Base-by-base conservation (phyloP, 30 jellyfish, hydroid and myxozoan genomes). In the Turritopsis rubra region DNA sequence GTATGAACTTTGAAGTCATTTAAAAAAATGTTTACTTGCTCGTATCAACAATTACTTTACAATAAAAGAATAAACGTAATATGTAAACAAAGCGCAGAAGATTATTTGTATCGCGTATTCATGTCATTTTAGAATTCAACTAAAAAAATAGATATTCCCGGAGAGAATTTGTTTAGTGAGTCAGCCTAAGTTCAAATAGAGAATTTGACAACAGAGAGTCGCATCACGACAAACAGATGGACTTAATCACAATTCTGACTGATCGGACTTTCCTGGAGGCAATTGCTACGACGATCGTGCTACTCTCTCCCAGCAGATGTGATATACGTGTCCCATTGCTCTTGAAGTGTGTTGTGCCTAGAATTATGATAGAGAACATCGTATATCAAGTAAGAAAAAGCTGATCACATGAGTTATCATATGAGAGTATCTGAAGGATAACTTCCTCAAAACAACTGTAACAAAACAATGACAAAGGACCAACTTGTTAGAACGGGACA, bases 401-500 rank as follows among this genome's bases (percentile, higher is more conserved):
- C 60, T 41, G 5, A 41, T 41, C n/a, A n/a, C n/a, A 41, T 41
- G 13, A 5, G 5, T 5, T 41, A 41, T 41, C 60, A 41, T 41
- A 41, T 41, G 60, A 41, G 9, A 41, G 60, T 41, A 41, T 41
- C 13, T 13, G 5, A 41, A n/a, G n/a, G n/a, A n/a, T n/a, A n/a
- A n/a, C n/a, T n/a, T n/a, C n/a, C n/a, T n/a, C n/a, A n/a, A n/a
- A n/a, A n/a, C n/a, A n/a, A n/a, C n/a, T n/a, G n/a, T n/a, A n/a
- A n/a, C n/a, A n/a, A n/a, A n/a, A n/a, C n/a, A n/a, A n/a, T n/a
- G n/a, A n/a, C n/a, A n/a, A n/a, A n/a, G n/a, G 30, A 68, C 31
- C 17, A 18, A 77, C 85, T 66, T 26, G 72, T 60, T 80, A 21
- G 87, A 65, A 1, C 60, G 81, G 26, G 91, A 75, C 21, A 75